phyloP scores from a whole-genome alignment of 2,888 invertebrate species.

The Acanthosepion lycidas region DNA sequence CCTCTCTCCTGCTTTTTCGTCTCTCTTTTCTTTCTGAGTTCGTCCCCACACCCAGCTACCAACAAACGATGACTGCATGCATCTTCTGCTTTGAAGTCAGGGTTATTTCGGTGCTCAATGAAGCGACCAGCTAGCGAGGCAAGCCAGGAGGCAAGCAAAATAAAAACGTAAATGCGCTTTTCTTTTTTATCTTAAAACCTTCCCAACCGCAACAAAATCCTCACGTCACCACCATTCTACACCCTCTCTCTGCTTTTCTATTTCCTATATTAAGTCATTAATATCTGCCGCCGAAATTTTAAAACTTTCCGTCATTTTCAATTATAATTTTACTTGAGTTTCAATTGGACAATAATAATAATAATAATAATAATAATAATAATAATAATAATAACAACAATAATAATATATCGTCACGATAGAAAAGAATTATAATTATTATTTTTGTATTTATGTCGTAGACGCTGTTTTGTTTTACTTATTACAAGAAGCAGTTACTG shows the following conservation, averaged over 20 bases:
- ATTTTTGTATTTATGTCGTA: not conserved
- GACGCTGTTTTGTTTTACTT: too few relatives aligned
- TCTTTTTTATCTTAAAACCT: not conserved
- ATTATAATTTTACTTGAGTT: not conserved
- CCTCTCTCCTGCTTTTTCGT: not conserved
- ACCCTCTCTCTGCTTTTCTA: not conserved
- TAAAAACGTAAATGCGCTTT: not conserved
- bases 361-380: too few relatives aligned
- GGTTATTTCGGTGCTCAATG: not conserved
- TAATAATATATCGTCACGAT: too few relatives aligned
- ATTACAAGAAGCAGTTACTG: too few relatives aligned
- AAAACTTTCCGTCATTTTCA: not conserved
- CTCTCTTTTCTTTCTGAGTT: not conserved
- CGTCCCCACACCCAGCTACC: not conserved
- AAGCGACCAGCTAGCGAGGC: not conserved
- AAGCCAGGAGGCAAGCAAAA: slow-evolving; percentile 1
- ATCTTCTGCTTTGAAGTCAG: not conserved
- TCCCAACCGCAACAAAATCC: too few relatives aligned
- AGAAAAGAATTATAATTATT: not conserved
- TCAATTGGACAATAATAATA: not conserved
- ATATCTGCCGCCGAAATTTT: not conserved
- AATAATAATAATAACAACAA: too few relatives aligned
- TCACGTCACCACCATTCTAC: not conserved
- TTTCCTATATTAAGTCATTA: not conserved
- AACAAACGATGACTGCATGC: not conserved